A percentile compares a stretch with the other conserved stretches of the same genome.
Evolutionary conservation across 2,797 vertebrate genomes (phyloP).

Genomic region (Zalophus californianus): DNA sequence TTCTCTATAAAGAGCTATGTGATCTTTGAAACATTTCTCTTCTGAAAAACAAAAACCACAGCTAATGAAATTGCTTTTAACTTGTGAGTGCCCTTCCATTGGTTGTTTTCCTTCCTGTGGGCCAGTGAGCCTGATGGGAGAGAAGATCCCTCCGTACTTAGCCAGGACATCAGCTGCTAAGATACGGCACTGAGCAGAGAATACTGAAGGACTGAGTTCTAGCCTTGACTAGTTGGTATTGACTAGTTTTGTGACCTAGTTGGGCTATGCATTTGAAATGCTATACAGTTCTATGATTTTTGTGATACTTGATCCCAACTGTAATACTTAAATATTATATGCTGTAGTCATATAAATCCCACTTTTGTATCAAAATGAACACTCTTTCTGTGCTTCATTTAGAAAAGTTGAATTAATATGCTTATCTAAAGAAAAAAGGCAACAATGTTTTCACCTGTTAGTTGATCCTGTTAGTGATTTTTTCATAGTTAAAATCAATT

Average conservation of each 20-base stretch:
- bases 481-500: constrained; percentile 12
- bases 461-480: constrained; percentile 23
- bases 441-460: constrained; percentile 22
- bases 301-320: not conserved
- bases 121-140: not conserved
- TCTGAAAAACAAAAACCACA: constrained; percentile 31
- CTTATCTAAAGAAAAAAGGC: not conserved
- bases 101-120: not conserved
- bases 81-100: not conserved
- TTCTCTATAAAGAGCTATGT: not conserved
- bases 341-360: not conserved
- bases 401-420: constrained; percentile 46
- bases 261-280: not conserved
- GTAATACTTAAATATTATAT: not conserved
- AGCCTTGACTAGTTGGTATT: not conserved
- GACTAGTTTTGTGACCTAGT: not conserved
- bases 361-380: not conserved
- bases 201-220: not conserved
- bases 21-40: constrained; percentile 32
- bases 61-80: constrained; percentile 29
- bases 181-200: not conserved
- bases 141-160: not conserved
- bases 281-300: constrained; percentile 11
- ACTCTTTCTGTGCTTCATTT: not conserved
- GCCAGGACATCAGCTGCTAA: not conserved